phyloP scores from a whole-genome alignment of 2,888 invertebrate genomes.

The Oligia fasciuncula region DNA sequence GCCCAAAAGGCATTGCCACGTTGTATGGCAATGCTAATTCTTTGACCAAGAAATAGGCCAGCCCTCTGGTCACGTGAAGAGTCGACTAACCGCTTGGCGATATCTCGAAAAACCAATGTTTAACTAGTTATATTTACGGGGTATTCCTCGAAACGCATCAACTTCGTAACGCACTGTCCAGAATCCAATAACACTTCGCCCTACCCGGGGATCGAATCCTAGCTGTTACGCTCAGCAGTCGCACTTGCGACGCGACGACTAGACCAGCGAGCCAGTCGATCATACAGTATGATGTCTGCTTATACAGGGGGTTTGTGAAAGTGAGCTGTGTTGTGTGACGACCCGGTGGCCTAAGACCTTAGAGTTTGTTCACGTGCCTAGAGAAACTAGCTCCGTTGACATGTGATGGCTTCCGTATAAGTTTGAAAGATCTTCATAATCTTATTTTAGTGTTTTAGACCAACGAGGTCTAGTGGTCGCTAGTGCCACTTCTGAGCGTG shows the following conservation, averaged over 20 bases:
- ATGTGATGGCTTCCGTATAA: conserved; percentile 28
- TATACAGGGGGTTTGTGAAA: conserved; percentile 47
- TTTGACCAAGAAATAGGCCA: no score
- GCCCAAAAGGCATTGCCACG: no score
- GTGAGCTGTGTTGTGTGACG: conserved; percentile 28
- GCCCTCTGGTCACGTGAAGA: no score
- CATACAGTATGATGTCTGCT: conserved; percentile 37
- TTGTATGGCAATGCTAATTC: no score
- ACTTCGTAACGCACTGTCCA: no score
- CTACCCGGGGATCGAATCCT: not conserved
- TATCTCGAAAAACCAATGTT: no score
- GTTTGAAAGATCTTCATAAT: conserved; percentile 18
- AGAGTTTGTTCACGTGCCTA: conserved; percentile 48
- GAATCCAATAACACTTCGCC: not conserved
- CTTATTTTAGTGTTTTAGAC: not conserved
- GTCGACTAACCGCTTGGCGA: no score
- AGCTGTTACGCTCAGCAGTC: no score
- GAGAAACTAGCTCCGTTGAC: conserved; percentile 53
- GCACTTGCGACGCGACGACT: not conserved
- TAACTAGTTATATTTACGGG: not conserved
- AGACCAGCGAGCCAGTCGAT: not conserved
- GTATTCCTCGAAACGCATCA: no score
- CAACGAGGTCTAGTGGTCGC: not conserved
- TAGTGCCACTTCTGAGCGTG: not conserved
- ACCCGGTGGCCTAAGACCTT: conserved; percentile 52